A percentile compares a stretch with the other conserved stretches of the same genome.
phyloP scores from a whole-genome alignment of 1,140 invertebrate species.

The Rhynchophorus ferrugineus region DNA sequence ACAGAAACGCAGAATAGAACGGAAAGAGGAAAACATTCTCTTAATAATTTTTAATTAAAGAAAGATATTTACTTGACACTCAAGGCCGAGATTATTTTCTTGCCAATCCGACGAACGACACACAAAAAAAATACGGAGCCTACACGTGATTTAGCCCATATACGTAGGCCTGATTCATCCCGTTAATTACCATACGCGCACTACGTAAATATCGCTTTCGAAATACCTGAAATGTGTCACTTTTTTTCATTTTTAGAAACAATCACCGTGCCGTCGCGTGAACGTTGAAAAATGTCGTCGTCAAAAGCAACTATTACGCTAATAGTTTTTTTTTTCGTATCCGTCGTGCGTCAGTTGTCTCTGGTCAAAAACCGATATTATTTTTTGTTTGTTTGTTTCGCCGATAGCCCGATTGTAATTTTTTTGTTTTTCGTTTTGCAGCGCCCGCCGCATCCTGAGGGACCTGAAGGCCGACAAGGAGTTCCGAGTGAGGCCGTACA shows the following conservation, averaged over 20 bases:
- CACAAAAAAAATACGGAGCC: too few relatives aligned
- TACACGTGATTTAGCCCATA: too few relatives aligned
- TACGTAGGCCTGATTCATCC: not conserved
- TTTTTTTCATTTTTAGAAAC: not conserved
- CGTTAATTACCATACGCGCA: not conserved
- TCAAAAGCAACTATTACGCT: not conserved
- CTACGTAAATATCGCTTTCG: too few relatives aligned
- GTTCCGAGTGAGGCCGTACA: constrained; percentile 44
- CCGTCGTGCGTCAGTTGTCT: not conserved
- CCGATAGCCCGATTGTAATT: too few relatives aligned
- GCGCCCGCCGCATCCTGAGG: constrained; percentile 44
- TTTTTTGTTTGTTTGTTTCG: too few relatives aligned
- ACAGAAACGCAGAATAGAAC: too few relatives aligned
- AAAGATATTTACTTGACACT: too few relatives aligned
- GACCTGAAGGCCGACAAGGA: constrained; percentile 43
- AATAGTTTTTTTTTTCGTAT: not conserved
- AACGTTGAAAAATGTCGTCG: not conserved
- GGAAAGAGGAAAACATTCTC: too few relatives aligned
- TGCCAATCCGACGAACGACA: too few relatives aligned
- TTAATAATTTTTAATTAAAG: too few relatives aligned
- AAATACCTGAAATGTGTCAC: not conserved
- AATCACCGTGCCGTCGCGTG: not conserved
- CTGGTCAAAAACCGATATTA: too few relatives aligned
- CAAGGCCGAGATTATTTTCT: too few relatives aligned
- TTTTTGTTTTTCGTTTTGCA: constrained; percentile 43